These are phyloP conservation scores for Sarcophaga bullata DNA, from an alignment of 1,140 invertebrate species.

Conservation along the genomic window DNA sequence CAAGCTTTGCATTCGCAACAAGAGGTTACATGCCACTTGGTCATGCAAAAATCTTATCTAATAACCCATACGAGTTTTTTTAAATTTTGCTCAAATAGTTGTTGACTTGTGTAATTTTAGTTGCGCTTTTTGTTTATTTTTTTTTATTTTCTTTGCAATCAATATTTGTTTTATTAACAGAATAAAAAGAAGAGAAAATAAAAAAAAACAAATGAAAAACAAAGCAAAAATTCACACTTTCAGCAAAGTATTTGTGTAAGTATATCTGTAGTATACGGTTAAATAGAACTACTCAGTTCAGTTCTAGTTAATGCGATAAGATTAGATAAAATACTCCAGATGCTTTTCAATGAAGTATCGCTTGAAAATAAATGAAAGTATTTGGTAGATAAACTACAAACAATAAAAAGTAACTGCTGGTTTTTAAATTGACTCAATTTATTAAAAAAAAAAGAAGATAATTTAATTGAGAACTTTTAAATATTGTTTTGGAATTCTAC, in stretches of 20 bases:
- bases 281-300: neutral
- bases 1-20: no score
- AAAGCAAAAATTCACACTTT: neutral
- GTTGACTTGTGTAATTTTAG: neutral
- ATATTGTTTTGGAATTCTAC: no score
- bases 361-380: neutral
- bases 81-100: no score
- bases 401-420: neutral
- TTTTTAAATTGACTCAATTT: neutral
- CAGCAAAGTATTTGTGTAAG: neutral
- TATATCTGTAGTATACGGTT: neutral
- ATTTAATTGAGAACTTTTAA: no score
- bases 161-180: neutral
- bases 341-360: neutral
- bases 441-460: no score
- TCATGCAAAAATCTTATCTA: no score
- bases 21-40: no score
- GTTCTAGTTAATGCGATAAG: neutral
- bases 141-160: neutral
- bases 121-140: neutral
- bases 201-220: neutral
- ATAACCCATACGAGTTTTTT: no score
- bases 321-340: conserved; percentile 8
- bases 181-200: neutral
- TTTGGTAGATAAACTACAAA: no score